Evolutionary conservation across 2,113 vertebrate genomes (phyloP).

Genomic region (Blennius ocellaris): DNA sequence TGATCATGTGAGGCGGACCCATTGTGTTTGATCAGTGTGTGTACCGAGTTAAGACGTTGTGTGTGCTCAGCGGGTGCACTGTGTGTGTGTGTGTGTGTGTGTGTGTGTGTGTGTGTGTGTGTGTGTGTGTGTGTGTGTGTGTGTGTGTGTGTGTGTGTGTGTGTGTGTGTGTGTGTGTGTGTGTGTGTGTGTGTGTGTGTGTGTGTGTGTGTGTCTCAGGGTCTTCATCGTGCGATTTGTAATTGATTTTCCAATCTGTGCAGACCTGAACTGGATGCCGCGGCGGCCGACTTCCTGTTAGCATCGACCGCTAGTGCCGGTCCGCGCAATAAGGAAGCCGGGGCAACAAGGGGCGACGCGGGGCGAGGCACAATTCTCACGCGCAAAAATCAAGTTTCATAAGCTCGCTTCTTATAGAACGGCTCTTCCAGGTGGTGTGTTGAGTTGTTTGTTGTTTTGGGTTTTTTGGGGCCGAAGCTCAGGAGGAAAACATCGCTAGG

Average conservation of each 20-base stretch:
- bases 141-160: conserved; percentile 28
- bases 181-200: conserved; percentile 17
- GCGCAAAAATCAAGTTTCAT: too few species aligned
- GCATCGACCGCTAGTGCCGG: conserved; percentile 47
- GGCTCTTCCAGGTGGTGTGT: too few species aligned
- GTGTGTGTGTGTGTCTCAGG: conserved; percentile 29
- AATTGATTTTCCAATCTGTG: conserved; percentile 70
- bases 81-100: conserved; percentile 10
- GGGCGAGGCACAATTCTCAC: too few species aligned
- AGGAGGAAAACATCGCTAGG: too few species aligned
- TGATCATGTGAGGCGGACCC: conserved; percentile 12
- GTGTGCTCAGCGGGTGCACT: conserved; percentile 9
- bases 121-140: conserved; percentile 2
- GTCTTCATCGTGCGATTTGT: conserved; percentile 54
- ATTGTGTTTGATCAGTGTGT: conserved; percentile 30
- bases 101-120: neutral
- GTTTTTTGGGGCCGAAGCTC: too few species aligned
- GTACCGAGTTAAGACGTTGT: too few species aligned
- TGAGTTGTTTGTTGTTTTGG: too few species aligned
- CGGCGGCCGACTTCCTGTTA: conserved; percentile 62
- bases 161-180: conserved; percentile 13
- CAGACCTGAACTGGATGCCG: conserved; percentile 54
- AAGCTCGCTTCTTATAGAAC: too few species aligned
- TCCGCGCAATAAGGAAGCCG: too few species aligned
- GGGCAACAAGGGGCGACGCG: conserved; percentile 19